These are phyloP conservation scores for Calyptommatus sinebrachiatus DNA, from an alignment of 2,113 vertebrate species.

Conservation along the genomic window DNA sequence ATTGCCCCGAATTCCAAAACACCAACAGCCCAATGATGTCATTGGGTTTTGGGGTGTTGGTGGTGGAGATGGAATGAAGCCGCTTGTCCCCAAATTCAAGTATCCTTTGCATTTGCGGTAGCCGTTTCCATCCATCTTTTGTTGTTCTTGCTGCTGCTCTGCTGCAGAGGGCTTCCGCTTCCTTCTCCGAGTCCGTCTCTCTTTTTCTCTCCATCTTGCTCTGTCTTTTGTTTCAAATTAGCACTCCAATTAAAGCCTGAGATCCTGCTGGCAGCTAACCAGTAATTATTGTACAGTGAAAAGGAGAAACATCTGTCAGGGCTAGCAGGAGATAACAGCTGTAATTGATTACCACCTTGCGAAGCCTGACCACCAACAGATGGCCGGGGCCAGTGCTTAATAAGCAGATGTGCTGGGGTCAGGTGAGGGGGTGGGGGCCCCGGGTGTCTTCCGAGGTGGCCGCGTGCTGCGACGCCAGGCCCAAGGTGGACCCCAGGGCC, in stretches of 20 bases:
- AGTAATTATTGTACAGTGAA: constrained; percentile 70
- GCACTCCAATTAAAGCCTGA: constrained; percentile 67
- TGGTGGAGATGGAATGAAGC: too few species aligned
- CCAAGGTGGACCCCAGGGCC: background rate
- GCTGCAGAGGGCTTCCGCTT: constrained; percentile 30
- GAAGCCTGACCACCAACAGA: constrained; percentile 69
- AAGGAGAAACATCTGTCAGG: constrained; percentile 70
- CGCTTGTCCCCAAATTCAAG: too few species aligned
- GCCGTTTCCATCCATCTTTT: too few species aligned
- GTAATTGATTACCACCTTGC: constrained; percentile 70
- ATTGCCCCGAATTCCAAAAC: too few species aligned
- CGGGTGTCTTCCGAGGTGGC: constrained; percentile 30
- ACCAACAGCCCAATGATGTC: too few species aligned
- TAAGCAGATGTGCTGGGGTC: background rate
- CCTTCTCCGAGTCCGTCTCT: constrained; percentile 38
- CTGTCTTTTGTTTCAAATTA: constrained; percentile 69
- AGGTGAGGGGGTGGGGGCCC: background rate
- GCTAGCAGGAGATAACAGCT: constrained; percentile 70
- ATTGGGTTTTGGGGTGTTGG: too few species aligned
- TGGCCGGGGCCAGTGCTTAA: constrained; percentile 55
- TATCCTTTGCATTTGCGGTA: too few species aligned
- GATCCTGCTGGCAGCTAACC: constrained; percentile 68
- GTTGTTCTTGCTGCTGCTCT: too few species aligned
- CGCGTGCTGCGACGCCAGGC: constrained; percentile 31
- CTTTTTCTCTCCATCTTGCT: constrained; percentile 46